A percentile compares a stretch with the other conserved stretches of the same genome.
Conservation (phyloP, 2,113 vertebrate species). For the Aramus guarauna region DNA sequence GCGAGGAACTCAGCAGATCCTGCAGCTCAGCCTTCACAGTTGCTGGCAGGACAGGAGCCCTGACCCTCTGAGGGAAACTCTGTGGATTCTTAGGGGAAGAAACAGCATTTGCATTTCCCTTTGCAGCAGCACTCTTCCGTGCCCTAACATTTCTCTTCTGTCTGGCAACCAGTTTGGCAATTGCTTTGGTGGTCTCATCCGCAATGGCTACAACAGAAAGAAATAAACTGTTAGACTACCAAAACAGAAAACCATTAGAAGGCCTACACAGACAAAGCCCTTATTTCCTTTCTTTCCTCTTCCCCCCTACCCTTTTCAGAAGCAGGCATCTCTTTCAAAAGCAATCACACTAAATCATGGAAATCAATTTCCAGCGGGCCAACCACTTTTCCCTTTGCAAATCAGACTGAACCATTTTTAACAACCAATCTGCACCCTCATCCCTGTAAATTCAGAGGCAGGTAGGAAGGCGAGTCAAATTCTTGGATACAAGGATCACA, state of each 20-base stretch:
- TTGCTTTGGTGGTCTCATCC: constrained; percentile 79
- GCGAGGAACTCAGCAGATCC: constrained; percentile 81
- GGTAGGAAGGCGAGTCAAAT: neutral
- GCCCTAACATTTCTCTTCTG: constrained; percentile 68
- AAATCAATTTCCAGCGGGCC: neutral
- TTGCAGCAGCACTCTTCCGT: neutral
- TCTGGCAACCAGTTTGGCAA: constrained; percentile 81
- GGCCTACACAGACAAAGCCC: neutral
- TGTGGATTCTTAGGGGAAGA: neutral
- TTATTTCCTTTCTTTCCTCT: neutral
- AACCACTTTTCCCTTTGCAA: neutral
- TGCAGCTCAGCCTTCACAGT: constrained; percentile 81
- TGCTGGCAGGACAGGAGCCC: constrained; percentile 71
- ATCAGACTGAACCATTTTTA: neutral
- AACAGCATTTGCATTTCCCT: neutral
- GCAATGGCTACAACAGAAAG: constrained; percentile 73
- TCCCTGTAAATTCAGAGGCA: neutral
- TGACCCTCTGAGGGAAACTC: constrained; percentile 63
- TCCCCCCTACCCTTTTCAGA: neutral
- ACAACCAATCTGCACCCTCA: neutral
- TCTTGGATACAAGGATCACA: neutral
- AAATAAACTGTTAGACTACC: neutral
- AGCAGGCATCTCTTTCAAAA: neutral
- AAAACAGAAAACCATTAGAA: neutral
- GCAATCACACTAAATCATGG: neutral